phyloP scores from a whole-genome alignment of 2,113 vertebrate genomes.

The Genyomyrus donnyi region DNA sequence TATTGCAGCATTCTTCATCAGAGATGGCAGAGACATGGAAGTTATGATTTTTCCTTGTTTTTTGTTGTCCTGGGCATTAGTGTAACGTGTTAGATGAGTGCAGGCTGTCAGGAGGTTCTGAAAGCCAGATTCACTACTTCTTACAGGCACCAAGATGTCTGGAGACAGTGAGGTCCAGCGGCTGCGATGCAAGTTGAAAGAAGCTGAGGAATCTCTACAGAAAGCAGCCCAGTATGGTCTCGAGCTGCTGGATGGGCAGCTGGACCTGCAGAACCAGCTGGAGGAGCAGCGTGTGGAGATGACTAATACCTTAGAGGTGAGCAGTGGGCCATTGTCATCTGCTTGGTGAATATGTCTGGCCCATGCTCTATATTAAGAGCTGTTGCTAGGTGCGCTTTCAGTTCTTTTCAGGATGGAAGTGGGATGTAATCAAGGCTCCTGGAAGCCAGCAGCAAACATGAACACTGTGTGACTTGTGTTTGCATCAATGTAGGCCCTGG shows the following conservation, averaged over 20 bases:
- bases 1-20: neutral
- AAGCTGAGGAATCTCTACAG: slow-evolving; percentile 69
- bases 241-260: slow-evolving; percentile 75
- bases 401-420: neutral
- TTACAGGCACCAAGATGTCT: slow-evolving; percentile 39
- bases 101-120: neutral
- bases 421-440: neutral
- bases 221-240: slow-evolving; percentile 85
- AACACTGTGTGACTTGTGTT: neutral
- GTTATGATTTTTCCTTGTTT: neutral
- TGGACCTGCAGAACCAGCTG: slow-evolving; percentile 72
- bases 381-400: neutral
- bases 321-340: neutral
- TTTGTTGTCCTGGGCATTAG: neutral
- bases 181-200: slow-evolving; percentile 67
- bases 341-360: neutral
- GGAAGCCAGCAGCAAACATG: neutral
- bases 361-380: neutral
- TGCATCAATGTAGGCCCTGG: slow-evolving; percentile 47
- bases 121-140: too few relatives aligned
- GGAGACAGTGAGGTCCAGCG: slow-evolving; percentile 54
- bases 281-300: slow-evolving; percentile 77
- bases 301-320: slow-evolving; percentile 72
- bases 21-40: neutral
- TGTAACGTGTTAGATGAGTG: neutral